Evolutionary conservation across 2,888 invertebrate genomes (phyloP).

Genomic region (Archips xylosteana): DNA sequence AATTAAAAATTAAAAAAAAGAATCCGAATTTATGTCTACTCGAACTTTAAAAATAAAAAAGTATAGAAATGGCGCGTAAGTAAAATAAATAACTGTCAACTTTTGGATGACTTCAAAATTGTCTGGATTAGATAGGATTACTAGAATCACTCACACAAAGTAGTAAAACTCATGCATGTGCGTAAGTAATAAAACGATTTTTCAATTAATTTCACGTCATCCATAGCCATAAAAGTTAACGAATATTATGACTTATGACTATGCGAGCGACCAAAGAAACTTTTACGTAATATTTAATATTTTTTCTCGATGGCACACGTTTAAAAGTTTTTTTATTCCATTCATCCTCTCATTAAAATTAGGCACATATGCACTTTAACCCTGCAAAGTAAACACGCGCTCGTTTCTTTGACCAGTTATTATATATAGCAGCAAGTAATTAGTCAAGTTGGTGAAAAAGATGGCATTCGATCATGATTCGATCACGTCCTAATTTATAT

Average conservation of each 20-base stretch:
- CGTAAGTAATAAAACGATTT: slow-evolving; percentile 13
- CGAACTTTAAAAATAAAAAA: not conserved
- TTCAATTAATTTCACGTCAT: slow-evolving; percentile 26
- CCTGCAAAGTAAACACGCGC: too few relatives aligned
- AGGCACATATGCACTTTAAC: too few relatives aligned
- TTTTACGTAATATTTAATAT: not conserved
- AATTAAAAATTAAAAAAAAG: not conserved
- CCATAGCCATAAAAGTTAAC: slow-evolving; percentile 15
- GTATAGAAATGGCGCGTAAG: not conserved
- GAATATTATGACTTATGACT: not conserved
- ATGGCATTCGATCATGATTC: too few relatives aligned
- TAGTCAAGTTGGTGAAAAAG: too few relatives aligned
- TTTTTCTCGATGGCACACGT: not conserved
- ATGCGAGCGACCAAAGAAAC: not conserved
- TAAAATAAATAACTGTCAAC: not conserved
- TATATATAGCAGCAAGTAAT: too few relatives aligned
- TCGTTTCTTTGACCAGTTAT: too few relatives aligned
- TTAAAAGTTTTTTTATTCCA: not conserved
- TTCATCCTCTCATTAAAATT: too few relatives aligned
- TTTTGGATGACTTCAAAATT: not conserved
- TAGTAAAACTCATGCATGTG: slow-evolving; percentile 5
- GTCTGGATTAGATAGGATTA: not conserved
- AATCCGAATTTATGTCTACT: not conserved
- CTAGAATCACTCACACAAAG: not conserved
- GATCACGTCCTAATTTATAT: too few relatives aligned